A percentile compares a stretch with the other conserved stretches of the same genome.
These are phyloP conservation scores for Empis livida DNA, from an alignment of 2,888 invertebrate genomes.

Conservation along the genomic window DNA sequence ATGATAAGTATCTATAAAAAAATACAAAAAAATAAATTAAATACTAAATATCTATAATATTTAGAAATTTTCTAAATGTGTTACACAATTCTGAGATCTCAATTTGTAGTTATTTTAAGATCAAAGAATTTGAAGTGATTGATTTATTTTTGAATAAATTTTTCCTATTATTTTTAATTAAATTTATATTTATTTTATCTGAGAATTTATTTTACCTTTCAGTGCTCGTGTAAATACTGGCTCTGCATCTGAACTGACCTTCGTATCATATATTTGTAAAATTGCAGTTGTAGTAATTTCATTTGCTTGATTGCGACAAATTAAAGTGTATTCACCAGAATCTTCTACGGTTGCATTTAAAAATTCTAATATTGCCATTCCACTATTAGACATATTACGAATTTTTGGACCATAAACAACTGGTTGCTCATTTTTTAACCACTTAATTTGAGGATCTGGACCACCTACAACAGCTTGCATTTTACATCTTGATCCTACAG, in stretches of 20 bases:
- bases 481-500: slow-evolving; percentile 59
- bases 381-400: slow-evolving; percentile 40
- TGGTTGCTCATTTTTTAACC: slow-evolving; percentile 56
- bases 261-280: slow-evolving; percentile 51
- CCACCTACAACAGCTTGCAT: slow-evolving; percentile 67
- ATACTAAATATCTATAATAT: too few relatives aligned
- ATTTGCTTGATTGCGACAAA: slow-evolving; percentile 62
- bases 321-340: slow-evolving; percentile 67
- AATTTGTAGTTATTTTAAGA: neutral
- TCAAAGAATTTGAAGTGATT: neutral
- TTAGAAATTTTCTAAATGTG: neutral
- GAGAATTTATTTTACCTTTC: slow-evolving; percentile 41
- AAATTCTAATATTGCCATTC: slow-evolving; percentile 62
- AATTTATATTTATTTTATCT: too few relatives aligned
- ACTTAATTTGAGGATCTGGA: slow-evolving; percentile 55
- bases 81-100: neutral
- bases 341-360: slow-evolving; percentile 51
- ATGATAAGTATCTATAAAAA: slow-evolving; percentile 51
- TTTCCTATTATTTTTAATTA: too few relatives aligned
- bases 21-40: slow-evolving; percentile 4
- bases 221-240: slow-evolving; percentile 62
- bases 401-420: slow-evolving; percentile 30
- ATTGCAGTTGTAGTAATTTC: slow-evolving; percentile 54
- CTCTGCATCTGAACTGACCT: slow-evolving; percentile 45
- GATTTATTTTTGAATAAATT: neutral